Base-by-base conservation (phyloP, 1,140 invertebrate species). In the Helicoverpa armigera region DNA sequence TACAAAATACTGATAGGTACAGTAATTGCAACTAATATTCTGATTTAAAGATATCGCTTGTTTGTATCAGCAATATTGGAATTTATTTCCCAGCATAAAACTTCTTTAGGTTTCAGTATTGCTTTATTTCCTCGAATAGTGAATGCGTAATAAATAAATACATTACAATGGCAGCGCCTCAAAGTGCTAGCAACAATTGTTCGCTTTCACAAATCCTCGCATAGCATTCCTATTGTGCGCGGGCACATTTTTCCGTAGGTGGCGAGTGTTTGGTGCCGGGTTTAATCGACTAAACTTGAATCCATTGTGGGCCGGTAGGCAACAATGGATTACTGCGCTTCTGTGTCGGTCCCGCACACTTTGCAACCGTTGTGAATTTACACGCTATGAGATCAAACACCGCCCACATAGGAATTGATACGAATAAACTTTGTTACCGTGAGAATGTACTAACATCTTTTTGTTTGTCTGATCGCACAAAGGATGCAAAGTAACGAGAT, bases 251-350 rank as follows among this genome's bases (percentile, higher is more conserved):
- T 83, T 82, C 77, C 75, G 77, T 82, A 86, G 86, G 83, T 83
- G 84, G 80, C 80, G 84, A 87, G 73, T 87, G 84, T 85, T 82
- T 84, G 82, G 84, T 69, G 80, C 77, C 73, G 74, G 76, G 83
- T 86, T 87, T 86, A 87, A 87, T 87, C 86, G 86, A 86, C 84
- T 85, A 82, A 84, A 85, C 84, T 87, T 77, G 75, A 82, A 82
- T 77, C 85, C 79, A 85, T 85, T 87, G 83, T 86, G 67, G 81
- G 77, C 70, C 53, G 69, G 79, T 74, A 83, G 78, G 63, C 81
- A 82, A 82, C 83, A 87, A 87, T 87, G 81, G 83, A 86, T 83
- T 83, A 84, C 82, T 63, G 29, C 77, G 76, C 58, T 85, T 35
- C 65, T 72, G 58, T 61, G 65, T 58, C 58, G 48, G 54, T 18